Evolutionary conservation across 2,888 invertebrate species (phyloP), one percentile per base, ranked within the genome.

Genomic region (Melipona beecheii): DNA sequence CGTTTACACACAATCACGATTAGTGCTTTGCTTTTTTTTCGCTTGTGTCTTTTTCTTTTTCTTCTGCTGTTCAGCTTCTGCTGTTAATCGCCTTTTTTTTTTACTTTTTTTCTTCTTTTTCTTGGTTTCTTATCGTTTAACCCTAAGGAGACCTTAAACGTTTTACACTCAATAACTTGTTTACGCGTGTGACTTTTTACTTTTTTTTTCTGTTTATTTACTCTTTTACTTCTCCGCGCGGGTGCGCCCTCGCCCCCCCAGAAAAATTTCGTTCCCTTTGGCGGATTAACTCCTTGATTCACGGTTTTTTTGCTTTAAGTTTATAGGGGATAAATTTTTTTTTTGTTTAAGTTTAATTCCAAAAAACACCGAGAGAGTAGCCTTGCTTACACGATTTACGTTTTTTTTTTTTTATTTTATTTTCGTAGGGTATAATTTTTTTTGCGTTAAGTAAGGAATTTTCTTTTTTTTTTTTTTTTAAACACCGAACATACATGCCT

Each of bases 401-500:
- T 91, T 92, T 91, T 91, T 91, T 90, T 69, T 71, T 43, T 31
- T 54, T 66, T 50, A 27, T 27, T 1, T 27, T 90, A 21, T n/a
- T 21, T 27, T 43, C 87, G 86, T 88, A 87, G 82, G 87, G 85
- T 87, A 79, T 90, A 90, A 88, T 86, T 89, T 89, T 87, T 87
- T 91, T 89, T 88, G 90, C 87, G 80, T 91, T 93, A 92, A 31
- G 91, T 93, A 92, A 92, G 90, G 93, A 92, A 92, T 91, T 92
- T 87, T 91, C 90, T 78, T 92, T 91, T 80, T 75, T 78, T 81
- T 80, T 76, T 76, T 72, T 80, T 92, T 92, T 89, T 82, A 91
- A 94, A 94, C 94, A 94, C 93, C 94, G 91, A 94, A 94, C 94
- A 94, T 93, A 94, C 93, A 94, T 94, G 93, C 93, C 93, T 94